Evolutionary conservation across 2,113 vertebrate species (phyloP), one percentile per base, ranked within the genome.

Genomic region (Brachionichthys hirsutus): DNA sequence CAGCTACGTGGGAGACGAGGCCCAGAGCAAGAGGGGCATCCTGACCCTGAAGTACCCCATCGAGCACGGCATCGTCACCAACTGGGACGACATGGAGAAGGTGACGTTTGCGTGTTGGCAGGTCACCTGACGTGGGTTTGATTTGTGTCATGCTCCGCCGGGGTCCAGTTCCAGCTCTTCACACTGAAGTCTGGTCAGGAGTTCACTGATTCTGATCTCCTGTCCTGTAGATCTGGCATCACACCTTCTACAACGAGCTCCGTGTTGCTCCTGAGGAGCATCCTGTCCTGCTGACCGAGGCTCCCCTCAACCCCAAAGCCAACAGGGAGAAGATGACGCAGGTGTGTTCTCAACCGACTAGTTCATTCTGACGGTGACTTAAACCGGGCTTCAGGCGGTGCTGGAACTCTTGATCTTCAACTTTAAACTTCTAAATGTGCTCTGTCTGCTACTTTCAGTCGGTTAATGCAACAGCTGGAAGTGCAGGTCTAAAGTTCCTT

Each of bases 71-170:
- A 97, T 98, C 87, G 94, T 97, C 89, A 98, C 95, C 63, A 97
- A 98, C 94, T 98, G 96, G 95, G 95, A 97, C 0, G 95, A 98
- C 78, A 97, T 97, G 96, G 96, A 97, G 88, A 98, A 98, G 93
- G 88, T 90, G 40, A 43, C 19, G 2, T 11, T 16, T 19, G 10
- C 18, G 14, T 20, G 14, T 20, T 14, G 6, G 4, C 9, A 8
- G 24, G 24, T 8, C 4, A 30, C 1, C 24, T 30, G 24, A 30
- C 6, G 24, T 30, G 24, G 24, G 24, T 30, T 8, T 3, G 24
- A 30, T 30, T 30, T 30, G 5, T 30, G 24, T 4, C 24, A 6
- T 30, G 24, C 24, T 8, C 8, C 24, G 8, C 24, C 8, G 24
- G 24, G 24, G 24, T 30, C 8, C 24, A 11, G 6, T 10, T 9